These are phyloP conservation scores for Betta splendens DNA, from an alignment of 2,797 vertebrate genomes.

Conservation along the genomic window DNA sequence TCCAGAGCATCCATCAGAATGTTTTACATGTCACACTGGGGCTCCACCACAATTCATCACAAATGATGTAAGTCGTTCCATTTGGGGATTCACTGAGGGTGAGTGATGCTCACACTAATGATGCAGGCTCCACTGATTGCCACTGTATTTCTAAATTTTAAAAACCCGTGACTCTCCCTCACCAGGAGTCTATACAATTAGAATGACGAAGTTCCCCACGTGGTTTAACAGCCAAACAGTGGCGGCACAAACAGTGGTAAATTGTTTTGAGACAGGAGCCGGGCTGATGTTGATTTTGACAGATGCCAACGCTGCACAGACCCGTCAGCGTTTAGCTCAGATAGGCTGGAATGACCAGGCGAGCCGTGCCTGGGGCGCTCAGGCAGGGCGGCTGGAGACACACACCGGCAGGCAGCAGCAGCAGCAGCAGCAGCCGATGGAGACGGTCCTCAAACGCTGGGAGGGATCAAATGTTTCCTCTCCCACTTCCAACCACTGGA, in stretches of 20 bases:
- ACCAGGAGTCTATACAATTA: not conserved
- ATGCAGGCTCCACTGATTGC: not conserved
- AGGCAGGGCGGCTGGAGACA: slow-evolving; percentile 20
- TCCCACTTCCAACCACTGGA: not conserved
- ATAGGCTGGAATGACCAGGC: slow-evolving; percentile 46
- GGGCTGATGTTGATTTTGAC: slow-evolving; percentile 34
- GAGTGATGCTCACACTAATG: not conserved
- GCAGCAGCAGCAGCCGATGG: slow-evolving; percentile 23
- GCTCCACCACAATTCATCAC: not conserved
- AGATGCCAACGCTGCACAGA: slow-evolving; percentile 38
- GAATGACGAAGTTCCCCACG: not conserved
- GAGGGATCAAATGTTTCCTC: slow-evolving; percentile 3
- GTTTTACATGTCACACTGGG: not conserved
- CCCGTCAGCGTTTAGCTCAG: slow-evolving; percentile 40
- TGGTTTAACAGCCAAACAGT: slow-evolving; percentile 18
- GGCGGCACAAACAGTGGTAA: slow-evolving; percentile 4
- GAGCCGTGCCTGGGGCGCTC: slow-evolving; percentile 34
- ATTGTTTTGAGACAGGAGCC: slow-evolving; percentile 23
- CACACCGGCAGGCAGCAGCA: slow-evolving; percentile 19
- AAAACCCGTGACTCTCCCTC: not conserved
- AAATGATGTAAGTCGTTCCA: not conserved
- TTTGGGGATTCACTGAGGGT: not conserved
- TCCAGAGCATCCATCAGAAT: not conserved
- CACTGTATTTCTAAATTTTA: too few relatives aligned
- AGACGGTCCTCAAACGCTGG: not conserved